phyloP scores from a whole-genome alignment of 2,888 invertebrate species.

The Ophion obscuratus region DNA sequence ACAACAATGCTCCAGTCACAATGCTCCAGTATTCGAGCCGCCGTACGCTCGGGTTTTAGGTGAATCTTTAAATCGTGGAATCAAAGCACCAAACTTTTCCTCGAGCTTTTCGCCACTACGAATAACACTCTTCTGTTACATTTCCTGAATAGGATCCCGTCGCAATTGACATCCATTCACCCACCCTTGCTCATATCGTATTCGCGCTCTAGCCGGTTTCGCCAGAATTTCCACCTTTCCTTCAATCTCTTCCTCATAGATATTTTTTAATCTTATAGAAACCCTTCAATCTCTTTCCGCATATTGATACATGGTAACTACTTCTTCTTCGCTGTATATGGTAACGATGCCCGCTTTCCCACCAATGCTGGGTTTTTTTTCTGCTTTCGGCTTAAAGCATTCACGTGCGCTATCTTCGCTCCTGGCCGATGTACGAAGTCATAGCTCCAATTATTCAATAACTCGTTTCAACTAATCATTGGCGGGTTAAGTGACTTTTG shows the following conservation, averaged over 20 bases:
- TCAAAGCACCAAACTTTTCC: not conserved
- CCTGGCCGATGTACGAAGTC: no score
- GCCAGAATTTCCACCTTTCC: not conserved
- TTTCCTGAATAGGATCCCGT: not conserved
- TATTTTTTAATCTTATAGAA: not conserved
- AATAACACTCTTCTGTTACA: not conserved
- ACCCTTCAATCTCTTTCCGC: not conserved
- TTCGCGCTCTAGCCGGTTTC: not conserved
- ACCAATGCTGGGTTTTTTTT: no score
- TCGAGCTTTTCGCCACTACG: not conserved
- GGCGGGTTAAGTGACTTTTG: not conserved
- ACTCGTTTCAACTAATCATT: no score
- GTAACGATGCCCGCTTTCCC: not conserved
- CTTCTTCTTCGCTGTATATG: not conserved
- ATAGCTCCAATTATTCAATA: no score
- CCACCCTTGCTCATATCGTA: not conserved
- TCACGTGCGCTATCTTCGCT: no score
- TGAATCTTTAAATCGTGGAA: not conserved
- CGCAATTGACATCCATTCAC: not conserved
- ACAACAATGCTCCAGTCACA: no score
- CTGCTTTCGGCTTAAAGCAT: not conserved
- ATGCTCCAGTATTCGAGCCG: not conserved
- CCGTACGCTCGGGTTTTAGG: not conserved
- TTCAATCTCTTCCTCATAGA: no score
- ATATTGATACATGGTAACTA: not conserved